These are phyloP conservation scores for Eupithecia insigniata DNA, from an alignment of 2,888 invertebrate genomes.

Conservation along the genomic window DNA sequence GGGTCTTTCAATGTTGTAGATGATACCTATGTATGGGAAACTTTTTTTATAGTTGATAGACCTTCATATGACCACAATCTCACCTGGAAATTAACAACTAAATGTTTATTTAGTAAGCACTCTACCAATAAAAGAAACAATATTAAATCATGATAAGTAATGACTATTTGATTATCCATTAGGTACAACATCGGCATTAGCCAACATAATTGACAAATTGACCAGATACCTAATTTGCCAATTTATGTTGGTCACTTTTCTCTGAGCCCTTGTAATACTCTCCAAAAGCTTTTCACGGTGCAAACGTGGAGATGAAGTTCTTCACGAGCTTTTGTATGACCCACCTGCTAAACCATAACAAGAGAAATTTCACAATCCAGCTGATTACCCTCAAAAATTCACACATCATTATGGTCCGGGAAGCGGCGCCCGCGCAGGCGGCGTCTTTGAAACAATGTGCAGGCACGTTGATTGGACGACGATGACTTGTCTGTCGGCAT, in stretches of 20 bases:
- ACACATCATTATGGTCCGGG: constrained; percentile 24
- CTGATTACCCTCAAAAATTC: constrained; percentile 21
- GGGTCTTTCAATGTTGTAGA: not conserved
- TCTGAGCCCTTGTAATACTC: not conserved
- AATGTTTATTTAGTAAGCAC: too few species aligned
- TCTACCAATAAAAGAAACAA: not conserved
- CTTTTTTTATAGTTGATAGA: too few species aligned
- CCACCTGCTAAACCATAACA: constrained; percentile 14
- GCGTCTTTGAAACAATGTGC: constrained; percentile 40
- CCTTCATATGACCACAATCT: too few species aligned
- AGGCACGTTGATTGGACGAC: constrained; percentile 33
- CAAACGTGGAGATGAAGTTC: not conserved
- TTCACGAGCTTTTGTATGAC: not conserved
- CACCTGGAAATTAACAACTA: too few species aligned
- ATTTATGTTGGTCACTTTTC: not conserved
- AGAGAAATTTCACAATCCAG: constrained; percentile 17
- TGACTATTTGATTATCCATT: not conserved
- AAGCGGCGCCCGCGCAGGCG: constrained; percentile 26
- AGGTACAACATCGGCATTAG: not conserved
- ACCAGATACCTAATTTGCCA: not conserved
- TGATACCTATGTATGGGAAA: too few species aligned
- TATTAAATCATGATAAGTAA: too few species aligned
- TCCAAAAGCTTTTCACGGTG: not conserved
- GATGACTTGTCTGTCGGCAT: constrained; percentile 31
- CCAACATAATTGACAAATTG: not conserved